These are phyloP conservation scores for Aphelenchoides besseyi DNA, from an alignment of 1,140 invertebrate species.

Conservation along the genomic window DNA sequence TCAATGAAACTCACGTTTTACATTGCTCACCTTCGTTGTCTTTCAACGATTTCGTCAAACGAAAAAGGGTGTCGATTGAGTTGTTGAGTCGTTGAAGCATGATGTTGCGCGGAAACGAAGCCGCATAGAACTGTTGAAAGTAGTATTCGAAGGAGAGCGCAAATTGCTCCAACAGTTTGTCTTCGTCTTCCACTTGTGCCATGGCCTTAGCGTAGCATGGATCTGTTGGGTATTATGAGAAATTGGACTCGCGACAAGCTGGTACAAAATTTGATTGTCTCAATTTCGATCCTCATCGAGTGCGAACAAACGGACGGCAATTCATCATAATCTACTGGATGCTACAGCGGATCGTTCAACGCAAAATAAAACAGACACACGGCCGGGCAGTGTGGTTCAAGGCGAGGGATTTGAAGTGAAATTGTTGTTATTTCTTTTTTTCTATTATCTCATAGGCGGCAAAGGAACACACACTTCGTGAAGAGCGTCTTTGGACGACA, in stretches of 20 bases:
- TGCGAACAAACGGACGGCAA: neutral
- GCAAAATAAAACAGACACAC: neutral
- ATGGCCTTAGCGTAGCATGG: neutral
- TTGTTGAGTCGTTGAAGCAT: conserved; percentile 1
- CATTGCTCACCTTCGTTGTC: conserved; percentile 4
- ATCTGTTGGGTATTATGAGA: too few species aligned
- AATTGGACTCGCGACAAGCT: too few species aligned
- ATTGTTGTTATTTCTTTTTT: neutral
- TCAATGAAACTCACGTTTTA: conserved; percentile 3
- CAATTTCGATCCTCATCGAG: neutral
- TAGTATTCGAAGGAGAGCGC: conserved; percentile 18
- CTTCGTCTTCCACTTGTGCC: conserved; percentile 3
- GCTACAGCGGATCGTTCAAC: neutral
- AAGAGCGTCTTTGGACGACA: neutral
- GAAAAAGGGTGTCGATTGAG: conserved; percentile 2
- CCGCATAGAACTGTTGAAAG: conserved; percentile 7
- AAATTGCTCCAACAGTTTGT: conserved; percentile 7
- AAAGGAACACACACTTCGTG: neutral
- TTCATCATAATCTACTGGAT: conserved; percentile 4
- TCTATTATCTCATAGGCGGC: conserved; percentile 3
- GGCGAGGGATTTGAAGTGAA: neutral
- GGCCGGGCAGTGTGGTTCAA: neutral
- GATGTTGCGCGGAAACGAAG: conserved; percentile 14
- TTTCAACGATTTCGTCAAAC: neutral
- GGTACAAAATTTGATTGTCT: neutral